Percentiles rank a stretch among this genome's conserved stretches.
phyloP scores from a whole-genome alignment of 2,888 invertebrate genomes.

The Phanerotoma sp. region DNA sequence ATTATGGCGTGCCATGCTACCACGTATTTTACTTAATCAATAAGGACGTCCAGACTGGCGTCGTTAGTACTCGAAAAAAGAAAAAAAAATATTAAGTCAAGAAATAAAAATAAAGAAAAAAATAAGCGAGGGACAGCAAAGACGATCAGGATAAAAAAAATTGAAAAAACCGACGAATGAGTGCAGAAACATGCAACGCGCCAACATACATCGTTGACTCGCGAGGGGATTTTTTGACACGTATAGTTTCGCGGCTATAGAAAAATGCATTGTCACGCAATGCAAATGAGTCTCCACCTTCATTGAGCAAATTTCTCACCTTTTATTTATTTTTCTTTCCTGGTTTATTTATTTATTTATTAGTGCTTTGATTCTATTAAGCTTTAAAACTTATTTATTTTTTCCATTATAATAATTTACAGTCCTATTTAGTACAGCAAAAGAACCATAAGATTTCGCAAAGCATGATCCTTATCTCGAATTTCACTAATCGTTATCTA shows the following conservation, averaged over 20 bases:
- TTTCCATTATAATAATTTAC: slow-evolving; percentile 14
- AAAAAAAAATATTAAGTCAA: slow-evolving; percentile 16
- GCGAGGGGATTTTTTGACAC: slow-evolving; percentile 36
- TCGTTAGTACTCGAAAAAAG: slow-evolving; percentile 22
- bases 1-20: slow-evolving; percentile 32
- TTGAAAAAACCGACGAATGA: slow-evolving; percentile 18
- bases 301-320: slow-evolving; percentile 30
- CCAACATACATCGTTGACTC: slow-evolving; percentile 16
- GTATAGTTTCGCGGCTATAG: slow-evolving; percentile 38
- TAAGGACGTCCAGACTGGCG: slow-evolving; percentile 41
- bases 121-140: slow-evolving; percentile 4
- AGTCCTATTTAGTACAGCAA: slow-evolving; percentile 22
- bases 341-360: too few species aligned
- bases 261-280: slow-evolving; percentile 49
- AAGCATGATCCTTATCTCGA: slow-evolving; percentile 30
- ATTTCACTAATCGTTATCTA: slow-evolving; percentile 32
- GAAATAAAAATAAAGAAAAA: slow-evolving; percentile 12
- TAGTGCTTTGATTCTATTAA: too few species aligned
- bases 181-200: slow-evolving; percentile 26
- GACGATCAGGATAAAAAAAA: slow-evolving; percentile 4
- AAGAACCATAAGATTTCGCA: background rate
- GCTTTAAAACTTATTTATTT: too few species aligned
- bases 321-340: slow-evolving; percentile 17
- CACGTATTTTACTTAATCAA: slow-evolving; percentile 42
- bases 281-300: slow-evolving; percentile 43